Percentiles rank a stretch among this genome's conserved stretches.
phyloP scores from a whole-genome alignment of 2,113 vertebrate genomes.

The Oreochromis aureus region DNA sequence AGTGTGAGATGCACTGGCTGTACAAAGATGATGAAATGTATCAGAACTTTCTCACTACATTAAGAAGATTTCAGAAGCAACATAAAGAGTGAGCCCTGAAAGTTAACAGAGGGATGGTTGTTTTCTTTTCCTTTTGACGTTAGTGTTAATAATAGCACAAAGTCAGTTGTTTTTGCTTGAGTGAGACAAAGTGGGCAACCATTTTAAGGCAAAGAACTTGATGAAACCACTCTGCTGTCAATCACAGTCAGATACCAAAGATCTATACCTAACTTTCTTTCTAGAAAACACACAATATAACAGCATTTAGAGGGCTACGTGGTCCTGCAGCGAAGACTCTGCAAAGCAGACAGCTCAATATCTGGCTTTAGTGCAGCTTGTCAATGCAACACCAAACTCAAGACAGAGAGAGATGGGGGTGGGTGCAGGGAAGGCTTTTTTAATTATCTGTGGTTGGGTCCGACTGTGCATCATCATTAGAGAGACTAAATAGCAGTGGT shows the following conservation, averaged over 20 bases:
- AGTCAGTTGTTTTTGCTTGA: background rate
- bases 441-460: conserved; percentile 96
- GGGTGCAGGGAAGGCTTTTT: conserved; percentile 75
- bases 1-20: background rate
- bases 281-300: conserved; percentile 11
- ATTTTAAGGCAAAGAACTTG: background rate
- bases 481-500: conserved; percentile 97
- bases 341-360: conserved; percentile 75
- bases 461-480: conserved; percentile 99
- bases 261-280: conserved; percentile 17
- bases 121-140: background rate
- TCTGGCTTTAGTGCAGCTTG: conserved; percentile 62
- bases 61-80: background rate
- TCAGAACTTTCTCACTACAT: background rate
- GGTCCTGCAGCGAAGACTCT: conserved; percentile 53
- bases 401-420: conserved; percentile 61
- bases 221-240: background rate
- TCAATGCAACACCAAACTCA: conserved; percentile 71
- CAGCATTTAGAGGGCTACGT: conserved; percentile 9
- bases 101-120: background rate
- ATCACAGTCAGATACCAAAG: background rate
- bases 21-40: background rate
- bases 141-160: background rate
- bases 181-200: background rate
- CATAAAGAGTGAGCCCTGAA: background rate